Evolutionary conservation across 2,888 invertebrate genomes (phyloP).

Genomic region (Sphaerophoria rueppellii): DNA sequence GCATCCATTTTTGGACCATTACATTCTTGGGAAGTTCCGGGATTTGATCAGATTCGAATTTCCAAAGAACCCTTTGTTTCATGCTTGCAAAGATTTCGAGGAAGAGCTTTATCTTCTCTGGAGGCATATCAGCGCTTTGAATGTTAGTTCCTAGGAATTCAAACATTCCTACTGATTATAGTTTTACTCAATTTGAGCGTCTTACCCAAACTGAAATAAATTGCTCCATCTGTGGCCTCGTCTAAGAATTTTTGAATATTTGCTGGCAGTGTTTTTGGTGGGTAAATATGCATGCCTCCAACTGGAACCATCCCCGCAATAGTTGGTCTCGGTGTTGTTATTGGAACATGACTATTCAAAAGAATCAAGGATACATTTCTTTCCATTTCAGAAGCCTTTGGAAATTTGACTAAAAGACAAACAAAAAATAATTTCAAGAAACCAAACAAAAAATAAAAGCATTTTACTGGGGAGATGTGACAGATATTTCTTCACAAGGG

Average conservation of each 20-base stretch:
- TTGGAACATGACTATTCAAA: constrained; percentile 83
- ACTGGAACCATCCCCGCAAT: constrained; percentile 83
- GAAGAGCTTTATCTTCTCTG: constrained; percentile 80
- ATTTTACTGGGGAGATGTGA: constrained; percentile 76
- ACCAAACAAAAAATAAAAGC: neutral
- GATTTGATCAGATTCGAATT: constrained; percentile 82
- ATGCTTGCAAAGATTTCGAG: constrained; percentile 81
- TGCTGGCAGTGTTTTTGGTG: constrained; percentile 78
- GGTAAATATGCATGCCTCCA: constrained; percentile 84
- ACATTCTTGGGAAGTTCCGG: constrained; percentile 81
- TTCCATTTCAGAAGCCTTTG: constrained; percentile 81
- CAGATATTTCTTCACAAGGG: constrained; percentile 78
- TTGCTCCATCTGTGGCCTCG: constrained; percentile 81
- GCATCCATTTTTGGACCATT: constrained; percentile 83
- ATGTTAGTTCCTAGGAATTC: constrained; percentile 81
- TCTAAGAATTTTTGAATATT: constrained; percentile 82
- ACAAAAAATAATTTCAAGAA: neutral
- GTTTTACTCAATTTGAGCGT: neutral
- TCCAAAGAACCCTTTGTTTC: constrained; percentile 82
- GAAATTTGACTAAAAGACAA: constrained; percentile 77
- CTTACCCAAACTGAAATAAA: constrained; percentile 83
- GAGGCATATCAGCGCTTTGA: constrained; percentile 81
- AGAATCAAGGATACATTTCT: constrained; percentile 82
- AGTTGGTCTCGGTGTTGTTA: constrained; percentile 82
- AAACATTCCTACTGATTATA: neutral